These are phyloP conservation scores for Siderastrea radians DNA, from an alignment of 92 coral and sea anemone species.

Conservation along the genomic window DNA sequence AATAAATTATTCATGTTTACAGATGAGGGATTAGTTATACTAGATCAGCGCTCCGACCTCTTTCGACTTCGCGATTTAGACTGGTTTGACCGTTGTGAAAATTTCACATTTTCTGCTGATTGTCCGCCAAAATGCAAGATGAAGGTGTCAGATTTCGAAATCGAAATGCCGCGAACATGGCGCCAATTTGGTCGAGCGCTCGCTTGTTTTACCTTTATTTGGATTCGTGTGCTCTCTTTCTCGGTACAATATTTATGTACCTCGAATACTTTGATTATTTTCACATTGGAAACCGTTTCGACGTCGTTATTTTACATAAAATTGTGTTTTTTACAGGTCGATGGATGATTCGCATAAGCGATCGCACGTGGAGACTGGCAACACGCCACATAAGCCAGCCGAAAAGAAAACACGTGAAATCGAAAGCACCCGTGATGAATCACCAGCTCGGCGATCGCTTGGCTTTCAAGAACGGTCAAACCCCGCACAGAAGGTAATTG, in stretches of 20 bases:
- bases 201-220: too few relatives aligned
- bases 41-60: too few relatives aligned
- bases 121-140: not conserved
- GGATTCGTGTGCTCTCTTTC: too few relatives aligned
- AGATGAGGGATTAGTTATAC: too few relatives aligned
- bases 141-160: not conserved
- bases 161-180: too few relatives aligned
- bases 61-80: too few relatives aligned
- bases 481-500: slow-evolving; percentile 15
- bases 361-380: not conserved
- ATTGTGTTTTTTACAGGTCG: not conserved
- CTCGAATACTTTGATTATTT: too few relatives aligned
- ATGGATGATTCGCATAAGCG: slow-evolving; percentile 1
- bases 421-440: not conserved
- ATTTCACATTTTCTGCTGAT: not conserved
- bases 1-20: too few relatives aligned
- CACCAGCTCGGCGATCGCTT: not conserved
- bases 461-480: not conserved
- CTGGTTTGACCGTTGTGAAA: not conserved
- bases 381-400: not conserved
- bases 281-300: not conserved
- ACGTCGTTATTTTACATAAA: not conserved
- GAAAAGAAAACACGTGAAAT: not conserved
- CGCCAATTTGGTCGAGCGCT: too few relatives aligned
- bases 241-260: too few relatives aligned